Evolutionary conservation across 2,888 invertebrate genomes (phyloP), one percentile per base, ranked within the genome.

Genomic region (Xestia ashworthii): DNA sequence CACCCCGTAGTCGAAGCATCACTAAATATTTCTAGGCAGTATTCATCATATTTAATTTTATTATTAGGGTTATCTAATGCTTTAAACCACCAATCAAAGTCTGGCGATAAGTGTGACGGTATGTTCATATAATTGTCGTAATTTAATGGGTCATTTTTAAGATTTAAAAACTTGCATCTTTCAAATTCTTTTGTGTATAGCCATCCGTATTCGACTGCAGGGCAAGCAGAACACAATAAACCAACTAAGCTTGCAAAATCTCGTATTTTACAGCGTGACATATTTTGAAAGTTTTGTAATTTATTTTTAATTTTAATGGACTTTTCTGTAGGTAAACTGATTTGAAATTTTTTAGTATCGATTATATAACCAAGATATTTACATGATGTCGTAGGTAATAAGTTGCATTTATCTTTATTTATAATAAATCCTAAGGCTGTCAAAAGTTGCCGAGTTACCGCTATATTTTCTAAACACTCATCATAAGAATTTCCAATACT

Each of bases 1-100:
- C 53, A 55, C 53, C 53, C 53, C 53, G 53, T 55, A n/a, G 53
- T 55, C n/a, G 53, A 76, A 60, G 80, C 75, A 25, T 80, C 80
- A 19, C 72, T 69, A 65, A 66, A 76, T 16, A 80, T 76, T n/a
- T 55, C 53, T 55, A 55, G n/a, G 53, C 22, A 55, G n/a, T 55
- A 55, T 55, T 22, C 22, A n/a, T n/a, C 55, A n/a, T 55, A n/a
- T 55, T 55, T 55, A 25, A 55, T 55, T 50, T 76, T 64, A 58
- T 55, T 46, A 12, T 58, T 6, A 53, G 79, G 41, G 0, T 46
- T 19, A 6, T 64, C 32, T 41, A 75, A 64, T 12, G 46, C 38
- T 6, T 50, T 62, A 16, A 62, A 32, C 67, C 80, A 80, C 80
- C 80, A 80, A 2, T 70, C 19, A 50, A 73, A 53, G 32, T 74